Base-by-base conservation (phyloP, 2,888 invertebrate genomes). In the Octodonta nipae region DNA sequence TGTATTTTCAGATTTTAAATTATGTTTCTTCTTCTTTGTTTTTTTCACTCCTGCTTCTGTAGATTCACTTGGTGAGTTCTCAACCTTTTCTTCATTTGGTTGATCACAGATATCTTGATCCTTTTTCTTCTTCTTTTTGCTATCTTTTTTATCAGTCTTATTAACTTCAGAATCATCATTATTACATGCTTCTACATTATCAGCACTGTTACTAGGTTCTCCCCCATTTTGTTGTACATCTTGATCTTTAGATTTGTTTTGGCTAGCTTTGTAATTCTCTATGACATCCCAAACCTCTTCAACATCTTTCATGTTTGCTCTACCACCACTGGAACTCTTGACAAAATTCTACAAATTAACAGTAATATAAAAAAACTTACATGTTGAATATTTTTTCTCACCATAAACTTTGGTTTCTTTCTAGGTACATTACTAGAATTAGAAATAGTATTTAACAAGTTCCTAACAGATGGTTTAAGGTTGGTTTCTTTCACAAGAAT, bases 361-460 rank as follows among this genome's bases (percentile, higher is more conserved):
- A 2, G 4, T 2, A 10, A 4, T 30, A 20, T 28, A 37, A 28
- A 20, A 7, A 12, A 13, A 4, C 24, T 22, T 11, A 22, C n/a
- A 10, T 22, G 3, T 22, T 10, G n/a, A 22, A 10, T n/a, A 5
- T 10, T 10, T 3, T 10, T 26, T 13, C 52, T 48, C 50, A 59
- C 61, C 42, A 78, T 58, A 53, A 89, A 91, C 55, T 87, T 89
- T 0, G 70, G 67, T 57, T 82, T 82, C 59, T 88, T 91, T 13
- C 87, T 68, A 3, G 91, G 91, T 44, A 89, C 79, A 54, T 91
- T 91, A 24, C 78, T 43, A 33, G 76, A 51, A 31, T 69, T 72
- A 32, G 78, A 73, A 29, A 89, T 67, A 3, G 65, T 68, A 42
- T 78, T 70, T 22, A 89, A 69, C 20, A 84, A 65, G 33, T 65